Evolutionary conservation across 2,888 invertebrate species (phyloP).

Genomic region (Syrista parreyssii): DNA sequence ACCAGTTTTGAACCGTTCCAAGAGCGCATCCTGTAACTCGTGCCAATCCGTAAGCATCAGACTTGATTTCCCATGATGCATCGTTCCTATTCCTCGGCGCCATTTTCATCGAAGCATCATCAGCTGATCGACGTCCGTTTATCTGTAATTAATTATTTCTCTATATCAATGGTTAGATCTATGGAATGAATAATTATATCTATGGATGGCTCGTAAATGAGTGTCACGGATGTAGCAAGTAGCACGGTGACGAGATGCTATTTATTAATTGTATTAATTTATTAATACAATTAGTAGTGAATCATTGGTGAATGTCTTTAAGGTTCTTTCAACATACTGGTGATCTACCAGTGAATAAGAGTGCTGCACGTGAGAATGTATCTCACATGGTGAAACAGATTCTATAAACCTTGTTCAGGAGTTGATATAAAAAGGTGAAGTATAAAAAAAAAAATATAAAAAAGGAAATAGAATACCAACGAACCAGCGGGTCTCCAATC

Average conservation of each 20-base stretch:
- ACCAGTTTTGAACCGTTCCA: not conserved
- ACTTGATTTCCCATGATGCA: not conserved
- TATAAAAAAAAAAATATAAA: not conserved
- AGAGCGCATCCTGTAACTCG: not conserved
- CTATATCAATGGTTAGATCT: too few relatives aligned
- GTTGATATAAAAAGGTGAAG: not conserved
- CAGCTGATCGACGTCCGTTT: not conserved
- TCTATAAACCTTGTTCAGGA: not conserved
- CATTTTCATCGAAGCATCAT: not conserved
- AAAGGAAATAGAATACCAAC: not conserved
- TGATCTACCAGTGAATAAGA: not conserved
- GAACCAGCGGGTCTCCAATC: constrained; percentile 19
- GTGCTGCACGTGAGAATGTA: not conserved
- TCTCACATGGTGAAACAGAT: not conserved
- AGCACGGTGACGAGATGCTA: not conserved
- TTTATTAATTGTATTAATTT: not conserved
- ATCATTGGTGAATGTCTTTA: not conserved
- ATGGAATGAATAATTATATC: too few relatives aligned
- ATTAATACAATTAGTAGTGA: not conserved
- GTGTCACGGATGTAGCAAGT: not conserved
- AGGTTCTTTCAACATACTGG: not conserved
- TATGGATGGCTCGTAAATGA: not conserved
- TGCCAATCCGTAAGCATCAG: not conserved
- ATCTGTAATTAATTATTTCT: not conserved
- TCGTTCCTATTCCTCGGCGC: not conserved